Percentiles rank a stretch among this genome's conserved stretches.
Evolutionary conservation across 2,888 invertebrate species (phyloP).

Genomic region (Caenorhabditis sp.): DNA sequence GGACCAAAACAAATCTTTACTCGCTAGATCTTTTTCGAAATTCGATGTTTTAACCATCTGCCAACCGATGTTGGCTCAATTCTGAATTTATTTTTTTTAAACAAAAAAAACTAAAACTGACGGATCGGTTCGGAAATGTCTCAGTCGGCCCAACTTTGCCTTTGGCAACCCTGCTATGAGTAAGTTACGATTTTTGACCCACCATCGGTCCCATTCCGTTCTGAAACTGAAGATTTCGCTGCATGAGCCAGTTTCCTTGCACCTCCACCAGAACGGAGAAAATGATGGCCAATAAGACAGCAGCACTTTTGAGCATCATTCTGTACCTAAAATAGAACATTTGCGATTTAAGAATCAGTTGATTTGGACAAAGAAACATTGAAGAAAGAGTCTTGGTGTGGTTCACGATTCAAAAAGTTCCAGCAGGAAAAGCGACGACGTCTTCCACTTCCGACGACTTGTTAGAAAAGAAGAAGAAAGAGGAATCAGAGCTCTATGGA

Average conservation of each 20-base stretch:
- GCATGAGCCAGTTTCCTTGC: constrained; percentile 40
- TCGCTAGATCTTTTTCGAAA: too few species aligned
- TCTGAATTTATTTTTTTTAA: too few species aligned
- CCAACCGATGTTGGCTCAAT: too few species aligned
- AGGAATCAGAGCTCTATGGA: constrained; percentile 27
- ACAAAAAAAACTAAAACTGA: too few species aligned
- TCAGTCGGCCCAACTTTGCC: too few species aligned
- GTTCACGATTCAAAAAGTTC: constrained; percentile 3
- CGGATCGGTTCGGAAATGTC: too few species aligned
- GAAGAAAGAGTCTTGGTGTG: neutral
- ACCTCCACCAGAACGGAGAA: neutral
- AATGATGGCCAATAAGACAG: neutral
- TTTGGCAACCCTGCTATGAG: too few species aligned
- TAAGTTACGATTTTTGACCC: neutral
- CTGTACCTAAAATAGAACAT: constrained; percentile 29
- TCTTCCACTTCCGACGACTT: constrained; percentile 43
- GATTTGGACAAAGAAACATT: constrained; percentile 23
- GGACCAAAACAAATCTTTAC: too few species aligned
- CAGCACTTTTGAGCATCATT: constrained; percentile 19
- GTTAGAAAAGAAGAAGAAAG: constrained; percentile 50
- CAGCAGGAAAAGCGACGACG: constrained; percentile 24
- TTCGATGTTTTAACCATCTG: too few species aligned
- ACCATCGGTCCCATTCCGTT: constrained; percentile 24
- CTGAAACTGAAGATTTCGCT: constrained; percentile 35
- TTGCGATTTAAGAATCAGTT: neutral